Percentiles rank a stretch among this genome's conserved stretches.
Evolutionary conservation across 2,113 vertebrate genomes (phyloP).

Genomic region (Corapipo altera): DNA sequence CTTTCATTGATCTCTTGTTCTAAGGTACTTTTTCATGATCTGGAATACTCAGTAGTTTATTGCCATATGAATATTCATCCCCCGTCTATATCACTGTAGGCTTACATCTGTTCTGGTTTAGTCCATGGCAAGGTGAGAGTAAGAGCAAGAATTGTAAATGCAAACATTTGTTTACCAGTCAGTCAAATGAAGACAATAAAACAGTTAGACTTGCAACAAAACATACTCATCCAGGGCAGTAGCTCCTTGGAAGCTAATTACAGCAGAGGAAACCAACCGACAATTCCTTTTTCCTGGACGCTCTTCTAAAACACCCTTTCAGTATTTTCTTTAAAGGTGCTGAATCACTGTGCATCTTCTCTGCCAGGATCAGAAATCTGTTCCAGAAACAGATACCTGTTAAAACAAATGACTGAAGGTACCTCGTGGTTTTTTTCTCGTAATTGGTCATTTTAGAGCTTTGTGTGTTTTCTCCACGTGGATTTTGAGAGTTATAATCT

Average conservation of each 20-base stretch:
- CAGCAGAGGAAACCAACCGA: neutral
- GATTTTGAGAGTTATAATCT: neutral
- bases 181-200: neutral
- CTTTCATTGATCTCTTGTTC: neutral
- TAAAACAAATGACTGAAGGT: neutral
- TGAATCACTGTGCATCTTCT: neutral
- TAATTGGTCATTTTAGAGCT: neutral
- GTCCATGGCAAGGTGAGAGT: neutral
- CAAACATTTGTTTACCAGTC: neutral
- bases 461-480: neutral
- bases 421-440: neutral
- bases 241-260: neutral
- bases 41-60: neutral
- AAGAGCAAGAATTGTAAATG: neutral
- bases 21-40: neutral
- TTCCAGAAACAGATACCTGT: neutral
- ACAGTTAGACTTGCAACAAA: neutral
- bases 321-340: neutral
- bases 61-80: neutral
- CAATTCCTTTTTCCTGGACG: neutral
- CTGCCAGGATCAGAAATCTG: neutral
- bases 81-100: neutral
- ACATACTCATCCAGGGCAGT: neutral
- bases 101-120: neutral
- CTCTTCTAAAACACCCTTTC: neutral